Conservation (phyloP, 2,113 vertebrate species). For the Corythornis madagascariensis region DNA sequence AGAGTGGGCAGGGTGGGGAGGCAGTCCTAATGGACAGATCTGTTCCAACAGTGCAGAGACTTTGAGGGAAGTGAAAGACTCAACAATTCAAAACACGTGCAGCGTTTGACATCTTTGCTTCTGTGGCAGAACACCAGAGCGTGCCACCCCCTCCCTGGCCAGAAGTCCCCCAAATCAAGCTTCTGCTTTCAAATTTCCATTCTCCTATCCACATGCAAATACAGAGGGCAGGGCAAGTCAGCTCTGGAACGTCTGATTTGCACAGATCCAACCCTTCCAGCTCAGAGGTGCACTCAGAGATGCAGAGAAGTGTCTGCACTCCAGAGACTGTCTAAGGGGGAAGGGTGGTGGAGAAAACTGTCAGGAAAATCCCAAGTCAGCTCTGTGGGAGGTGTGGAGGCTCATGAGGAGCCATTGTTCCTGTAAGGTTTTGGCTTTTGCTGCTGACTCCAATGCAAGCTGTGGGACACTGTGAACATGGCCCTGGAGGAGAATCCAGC, state of each 20-base stretch:
- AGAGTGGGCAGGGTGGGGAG: background rate
- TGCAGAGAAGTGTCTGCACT: background rate
- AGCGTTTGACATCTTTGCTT: background rate
- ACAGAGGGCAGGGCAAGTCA: background rate
- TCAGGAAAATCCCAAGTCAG: background rate
- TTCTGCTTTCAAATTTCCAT: background rate
- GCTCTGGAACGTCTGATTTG: background rate
- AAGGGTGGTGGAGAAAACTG: background rate
- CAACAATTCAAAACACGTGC: background rate
- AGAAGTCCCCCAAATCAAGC: background rate
- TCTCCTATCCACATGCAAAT: background rate
- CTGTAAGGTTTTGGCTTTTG: background rate
- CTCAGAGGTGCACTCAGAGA: background rate
- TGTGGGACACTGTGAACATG: accelerated
- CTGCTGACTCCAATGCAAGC: background rate
- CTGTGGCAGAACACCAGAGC: background rate
- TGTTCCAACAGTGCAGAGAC: background rate
- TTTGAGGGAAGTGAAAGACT: background rate
- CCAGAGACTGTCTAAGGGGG: background rate
- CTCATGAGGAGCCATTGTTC: background rate
- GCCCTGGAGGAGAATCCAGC: background rate
- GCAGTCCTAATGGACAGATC: background rate
- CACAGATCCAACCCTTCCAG: background rate
- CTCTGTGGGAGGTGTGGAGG: background rate
- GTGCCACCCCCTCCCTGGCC: background rate